Conservation (phyloP, 2,113 vertebrate species). For the Tinamus guttatus region DNA sequence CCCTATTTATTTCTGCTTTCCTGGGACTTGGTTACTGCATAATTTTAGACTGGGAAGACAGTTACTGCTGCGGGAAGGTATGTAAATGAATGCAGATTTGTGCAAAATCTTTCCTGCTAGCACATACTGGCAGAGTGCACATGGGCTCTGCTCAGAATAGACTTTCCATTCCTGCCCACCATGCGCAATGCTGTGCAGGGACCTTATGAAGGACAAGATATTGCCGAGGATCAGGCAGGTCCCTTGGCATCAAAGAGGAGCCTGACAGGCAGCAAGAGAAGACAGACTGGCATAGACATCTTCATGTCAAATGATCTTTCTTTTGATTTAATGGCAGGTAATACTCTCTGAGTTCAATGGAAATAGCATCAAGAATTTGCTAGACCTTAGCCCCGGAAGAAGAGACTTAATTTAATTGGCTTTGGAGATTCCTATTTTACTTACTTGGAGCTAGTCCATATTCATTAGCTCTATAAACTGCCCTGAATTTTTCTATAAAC, state of each 20-base stretch:
- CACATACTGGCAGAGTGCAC: not conserved
- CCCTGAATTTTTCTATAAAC: not conserved
- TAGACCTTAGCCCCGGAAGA: not conserved
- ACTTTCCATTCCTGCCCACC: not conserved
- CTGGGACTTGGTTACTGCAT: not conserved
- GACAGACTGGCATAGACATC: not conserved
- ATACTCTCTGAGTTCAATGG: not conserved
- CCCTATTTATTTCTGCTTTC: not conserved
- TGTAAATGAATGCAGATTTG: not conserved
- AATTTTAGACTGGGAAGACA: not conserved
- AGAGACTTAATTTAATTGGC: not conserved
- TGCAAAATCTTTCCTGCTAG: not conserved
- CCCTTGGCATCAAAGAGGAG: not conserved
- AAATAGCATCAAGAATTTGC: not conserved
- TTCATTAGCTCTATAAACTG: not conserved
- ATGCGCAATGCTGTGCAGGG: not conserved
- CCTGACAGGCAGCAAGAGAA: rapidly evolving
- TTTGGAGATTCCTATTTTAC: not conserved
- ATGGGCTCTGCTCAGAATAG: not conserved
- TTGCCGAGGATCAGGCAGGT: not conserved
- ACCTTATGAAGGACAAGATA: not conserved
- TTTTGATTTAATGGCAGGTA: not conserved
- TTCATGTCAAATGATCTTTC: not conserved
- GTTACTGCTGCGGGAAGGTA: not conserved
- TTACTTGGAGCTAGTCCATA: not conserved